Conservation (phyloP, 2,113 vertebrate genomes). For the Dicaeum eximium region DNA sequence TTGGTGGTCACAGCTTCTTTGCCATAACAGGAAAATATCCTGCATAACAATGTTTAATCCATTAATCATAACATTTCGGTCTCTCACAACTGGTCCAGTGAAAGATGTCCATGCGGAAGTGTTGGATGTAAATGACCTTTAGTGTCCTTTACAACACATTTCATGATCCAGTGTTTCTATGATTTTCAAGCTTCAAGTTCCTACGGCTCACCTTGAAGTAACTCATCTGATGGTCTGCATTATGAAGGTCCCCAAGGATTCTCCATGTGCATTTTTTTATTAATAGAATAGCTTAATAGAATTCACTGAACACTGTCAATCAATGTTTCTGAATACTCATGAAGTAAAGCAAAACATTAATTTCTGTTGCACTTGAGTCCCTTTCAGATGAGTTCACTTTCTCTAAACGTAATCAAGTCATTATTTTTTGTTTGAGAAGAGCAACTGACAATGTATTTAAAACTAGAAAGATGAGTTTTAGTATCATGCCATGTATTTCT, state of each 20-base stretch:
- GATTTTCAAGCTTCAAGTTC: not conserved
- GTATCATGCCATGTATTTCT: not conserved
- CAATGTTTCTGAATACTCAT: not conserved
- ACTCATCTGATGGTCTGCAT: not conserved
- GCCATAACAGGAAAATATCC: not conserved
- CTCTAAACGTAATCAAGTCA: not conserved
- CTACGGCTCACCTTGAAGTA: not conserved
- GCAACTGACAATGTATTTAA: not conserved
- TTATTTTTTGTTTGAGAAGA: not conserved
- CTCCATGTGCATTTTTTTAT: not conserved
- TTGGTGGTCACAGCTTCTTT: not conserved
- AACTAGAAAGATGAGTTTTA: not conserved
- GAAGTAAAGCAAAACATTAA: not conserved
- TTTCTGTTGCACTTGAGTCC: not conserved
- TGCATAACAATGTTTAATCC: not conserved
- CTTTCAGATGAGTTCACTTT: not conserved
- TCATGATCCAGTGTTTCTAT: not conserved
- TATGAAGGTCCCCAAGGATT: not conserved
- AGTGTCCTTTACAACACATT: not conserved
- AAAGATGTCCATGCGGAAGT: not conserved
- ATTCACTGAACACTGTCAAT: not conserved
- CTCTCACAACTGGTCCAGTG: not conserved
- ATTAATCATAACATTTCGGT: not conserved
- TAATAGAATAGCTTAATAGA: too few relatives aligned
- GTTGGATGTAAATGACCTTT: not conserved